Base-by-base conservation (phyloP, 1,140 invertebrate genomes). In the Thalassaphorura encarpata region DNA sequence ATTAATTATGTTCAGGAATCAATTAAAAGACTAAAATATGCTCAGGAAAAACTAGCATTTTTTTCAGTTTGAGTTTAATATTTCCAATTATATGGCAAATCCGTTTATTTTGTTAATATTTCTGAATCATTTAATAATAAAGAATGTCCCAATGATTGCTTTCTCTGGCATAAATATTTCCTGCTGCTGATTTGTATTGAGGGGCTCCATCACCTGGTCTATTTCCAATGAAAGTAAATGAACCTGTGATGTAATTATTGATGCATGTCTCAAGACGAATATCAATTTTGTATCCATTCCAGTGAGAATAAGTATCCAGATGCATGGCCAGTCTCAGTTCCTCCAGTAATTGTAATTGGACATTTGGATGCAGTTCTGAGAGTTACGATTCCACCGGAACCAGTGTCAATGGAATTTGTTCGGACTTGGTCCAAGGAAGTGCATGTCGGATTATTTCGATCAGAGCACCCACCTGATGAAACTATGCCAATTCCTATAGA, bases 201-300 rank as follows among this genome's bases (percentile, higher is more conserved):
- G 58, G 51, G 39, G 54, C 54, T 18, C 58, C 58, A 40, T 60
- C 57, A 18, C 61, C 62, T 31, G 59, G 59, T 28, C 58, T 27
- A 33, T 51, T 51, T 4, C 58, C 58, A 52, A 60, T 60, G 39
- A 54, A 63, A 15, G 31, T 39, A 28, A 52, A 60, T 33, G 18
- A 23, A n/a, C 1, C 23, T 16, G 41, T 59, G 15, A 63, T 40
- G 49, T 63, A 63, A n/a, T 52, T 55, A 5, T 51, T 33, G 6
- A 63, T 43, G 48, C 62, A 63, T 19, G 23, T 49, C 33, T 57
- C 55, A 1, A 60, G 16, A 28, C 45, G 18, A 28, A 61, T 54
- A 42, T 63, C 62, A 2, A 56, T 11, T 40, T 63, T 63, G 58
- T 63, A 63, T 0, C 62, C 62, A 40, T 63, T 63, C 49, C 52